Evolutionary conservation across 2,888 invertebrate species (phyloP).

Genomic region (Omphaloscelis lunosa): DNA sequence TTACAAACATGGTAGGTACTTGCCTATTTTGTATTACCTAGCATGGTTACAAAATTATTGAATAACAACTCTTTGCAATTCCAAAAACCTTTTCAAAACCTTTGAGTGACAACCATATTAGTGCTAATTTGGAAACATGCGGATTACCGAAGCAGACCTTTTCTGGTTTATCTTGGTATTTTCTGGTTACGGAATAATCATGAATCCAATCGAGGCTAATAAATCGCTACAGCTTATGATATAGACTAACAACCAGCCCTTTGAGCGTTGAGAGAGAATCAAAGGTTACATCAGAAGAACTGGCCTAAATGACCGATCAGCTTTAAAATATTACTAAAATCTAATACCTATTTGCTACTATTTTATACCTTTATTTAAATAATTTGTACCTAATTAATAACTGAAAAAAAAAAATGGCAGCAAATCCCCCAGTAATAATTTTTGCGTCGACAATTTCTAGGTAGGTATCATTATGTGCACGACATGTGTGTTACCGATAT

Average conservation of each 20-base stretch:
- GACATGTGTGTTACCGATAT: not conserved
- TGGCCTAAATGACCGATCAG: too few relatives aligned
- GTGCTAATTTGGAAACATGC: not conserved
- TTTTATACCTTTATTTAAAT: too few relatives aligned
- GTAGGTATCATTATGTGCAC: not conserved
- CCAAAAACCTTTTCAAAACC: not conserved
- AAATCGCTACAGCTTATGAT: slow-evolving; percentile 16
- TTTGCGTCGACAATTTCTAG: not conserved
- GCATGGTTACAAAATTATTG: not conserved
- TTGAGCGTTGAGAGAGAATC: slow-evolving; percentile 2
- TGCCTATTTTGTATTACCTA: not conserved
- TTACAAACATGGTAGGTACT: not conserved
- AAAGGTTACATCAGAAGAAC: too few relatives aligned
- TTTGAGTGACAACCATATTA: not conserved
- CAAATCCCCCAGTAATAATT: not conserved
- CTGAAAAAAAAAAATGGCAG: too few relatives aligned
- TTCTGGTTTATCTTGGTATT: not conserved
- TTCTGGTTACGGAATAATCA: not conserved
- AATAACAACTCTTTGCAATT: not conserved
- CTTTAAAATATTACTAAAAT: too few relatives aligned
- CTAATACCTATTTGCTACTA: too few relatives aligned
- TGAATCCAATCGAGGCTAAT: not conserved
- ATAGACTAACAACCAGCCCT: not conserved
- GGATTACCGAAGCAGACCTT: not conserved
- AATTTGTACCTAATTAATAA: too few relatives aligned